Conservation (phyloP, 2,113 vertebrate species). For the Mus musculus region DNA sequence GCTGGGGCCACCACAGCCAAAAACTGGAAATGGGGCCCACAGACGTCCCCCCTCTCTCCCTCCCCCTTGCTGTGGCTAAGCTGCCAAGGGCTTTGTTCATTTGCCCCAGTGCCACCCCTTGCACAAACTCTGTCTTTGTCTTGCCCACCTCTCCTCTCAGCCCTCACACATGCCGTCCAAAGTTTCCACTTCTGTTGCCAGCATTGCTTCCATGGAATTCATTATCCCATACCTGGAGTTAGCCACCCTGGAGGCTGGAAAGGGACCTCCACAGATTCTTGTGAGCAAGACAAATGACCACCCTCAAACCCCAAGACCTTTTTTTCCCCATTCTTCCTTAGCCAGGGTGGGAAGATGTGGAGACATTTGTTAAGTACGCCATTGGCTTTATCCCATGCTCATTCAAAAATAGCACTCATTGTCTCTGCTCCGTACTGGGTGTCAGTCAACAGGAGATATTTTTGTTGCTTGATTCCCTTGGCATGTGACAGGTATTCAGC, state of each 20-base stretch:
- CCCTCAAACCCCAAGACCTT: not conserved
- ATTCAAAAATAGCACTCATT: not conserved
- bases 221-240: not conserved
- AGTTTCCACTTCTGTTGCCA: not conserved
- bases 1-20: not conserved
- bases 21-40: not conserved
- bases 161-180: not conserved
- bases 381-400: not conserved
- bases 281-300: not conserved
- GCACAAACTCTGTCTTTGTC: not conserved
- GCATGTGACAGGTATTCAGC: not conserved
- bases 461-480: not conserved
- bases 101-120: not conserved
- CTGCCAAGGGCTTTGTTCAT: not conserved
- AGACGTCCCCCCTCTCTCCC: not conserved
- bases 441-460: not conserved
- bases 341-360: not conserved
- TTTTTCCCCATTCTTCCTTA: not conserved
- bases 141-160: slow-evolving; percentile 18
- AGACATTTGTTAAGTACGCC: not conserved
- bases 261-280: not conserved
- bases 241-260: not conserved
- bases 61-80: not conserved
- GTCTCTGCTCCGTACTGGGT: not conserved
- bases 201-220: not conserved